Evolutionary conservation across 2,797 vertebrate genomes (phyloP).

Genomic region (Glossophaga mutica): DNA sequence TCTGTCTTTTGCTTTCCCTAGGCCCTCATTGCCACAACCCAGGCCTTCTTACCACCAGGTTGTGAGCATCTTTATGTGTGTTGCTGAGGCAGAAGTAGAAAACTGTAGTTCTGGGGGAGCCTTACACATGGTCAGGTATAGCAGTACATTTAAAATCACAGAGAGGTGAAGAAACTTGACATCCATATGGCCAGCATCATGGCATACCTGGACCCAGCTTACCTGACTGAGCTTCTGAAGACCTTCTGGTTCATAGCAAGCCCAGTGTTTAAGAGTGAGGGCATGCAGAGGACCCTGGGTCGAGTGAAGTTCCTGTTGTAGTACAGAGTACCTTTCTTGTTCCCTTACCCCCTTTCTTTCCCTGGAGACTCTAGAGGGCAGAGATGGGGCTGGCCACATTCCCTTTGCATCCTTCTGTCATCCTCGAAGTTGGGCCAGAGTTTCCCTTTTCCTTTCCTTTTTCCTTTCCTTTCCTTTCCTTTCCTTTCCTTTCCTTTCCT

Average conservation of each 20-base stretch:
- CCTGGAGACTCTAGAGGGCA: neutral
- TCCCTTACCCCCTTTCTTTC: neutral
- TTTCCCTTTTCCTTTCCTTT: no score
- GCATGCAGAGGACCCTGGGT: neutral
- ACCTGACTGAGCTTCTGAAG: neutral
- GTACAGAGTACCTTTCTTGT: neutral
- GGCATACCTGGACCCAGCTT: neutral
- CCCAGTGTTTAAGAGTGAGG: neutral
- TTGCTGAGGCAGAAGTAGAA: neutral
- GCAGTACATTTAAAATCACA: neutral
- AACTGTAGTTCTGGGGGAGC: neutral
- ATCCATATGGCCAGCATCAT: neutral
- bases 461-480: no score
- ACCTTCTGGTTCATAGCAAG: neutral
- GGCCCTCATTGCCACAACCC: neutral
- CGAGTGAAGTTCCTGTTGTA: neutral
- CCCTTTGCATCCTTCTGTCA: neutral
- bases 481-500: no score
- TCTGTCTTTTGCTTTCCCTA: neutral
- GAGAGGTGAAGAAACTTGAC: neutral
- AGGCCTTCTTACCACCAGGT: neutral
- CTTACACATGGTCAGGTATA: fast-evolving
- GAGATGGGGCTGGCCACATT: neutral
- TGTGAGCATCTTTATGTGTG: neutral
- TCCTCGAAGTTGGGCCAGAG: neutral